phyloP scores from a whole-genome alignment of 2,888 invertebrate genomes.

The Drosophila kokeensis region DNA sequence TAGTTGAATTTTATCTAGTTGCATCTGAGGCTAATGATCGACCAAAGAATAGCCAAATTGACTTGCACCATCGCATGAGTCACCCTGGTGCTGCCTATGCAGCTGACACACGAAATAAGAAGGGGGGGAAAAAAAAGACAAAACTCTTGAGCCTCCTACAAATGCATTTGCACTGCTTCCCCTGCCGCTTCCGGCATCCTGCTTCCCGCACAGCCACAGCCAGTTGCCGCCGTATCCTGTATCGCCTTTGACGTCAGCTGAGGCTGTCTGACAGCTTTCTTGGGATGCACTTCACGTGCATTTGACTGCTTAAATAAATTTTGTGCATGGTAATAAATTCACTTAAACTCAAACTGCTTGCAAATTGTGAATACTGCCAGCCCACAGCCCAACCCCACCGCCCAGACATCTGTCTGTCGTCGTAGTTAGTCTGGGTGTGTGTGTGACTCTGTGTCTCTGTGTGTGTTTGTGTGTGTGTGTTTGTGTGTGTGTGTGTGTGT shows the following conservation, averaged over 20 bases:
- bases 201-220: not conserved
- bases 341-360: conserved; percentile 75
- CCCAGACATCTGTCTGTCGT: conserved; percentile 3
- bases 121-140: not conserved
- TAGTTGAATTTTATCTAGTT: not conserved
- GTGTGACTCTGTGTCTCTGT: conserved; percentile 8
- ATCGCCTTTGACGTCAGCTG: conserved; percentile 54
- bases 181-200: not conserved
- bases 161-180: conserved; percentile 27
- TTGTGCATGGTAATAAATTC: conserved; percentile 80
- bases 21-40: not conserved
- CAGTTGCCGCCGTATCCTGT: conserved; percentile 20
- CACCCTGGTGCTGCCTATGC: conserved; percentile 25
- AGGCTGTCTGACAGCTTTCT: conserved; percentile 75
- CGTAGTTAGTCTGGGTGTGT: not conserved
- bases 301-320: conserved; percentile 80
- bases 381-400: not conserved
- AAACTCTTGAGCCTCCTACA: conserved; percentile 53
- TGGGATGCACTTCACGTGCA: conserved; percentile 80
- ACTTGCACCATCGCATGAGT: conserved; percentile 7
- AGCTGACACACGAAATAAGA: not conserved
- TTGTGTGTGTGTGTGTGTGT: conserved; percentile 4
- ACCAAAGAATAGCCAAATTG: not conserved
- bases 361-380: conserved; percentile 16
- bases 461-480: conserved; percentile 2